Evolutionary conservation across 2,888 invertebrate species (phyloP).

Genomic region (Drosophila nigritarsus): DNA sequence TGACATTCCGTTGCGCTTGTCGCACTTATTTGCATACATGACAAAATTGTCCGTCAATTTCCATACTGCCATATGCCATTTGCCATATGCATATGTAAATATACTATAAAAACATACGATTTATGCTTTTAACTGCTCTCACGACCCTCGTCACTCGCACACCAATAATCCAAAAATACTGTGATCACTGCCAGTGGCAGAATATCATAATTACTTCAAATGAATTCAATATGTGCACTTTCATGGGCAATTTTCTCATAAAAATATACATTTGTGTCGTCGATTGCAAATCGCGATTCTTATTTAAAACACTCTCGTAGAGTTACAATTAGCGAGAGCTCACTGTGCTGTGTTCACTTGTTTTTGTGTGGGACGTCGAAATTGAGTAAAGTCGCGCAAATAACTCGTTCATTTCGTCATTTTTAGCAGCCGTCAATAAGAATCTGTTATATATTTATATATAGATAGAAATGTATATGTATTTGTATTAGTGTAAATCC

Average conservation of each 20-base stretch:
- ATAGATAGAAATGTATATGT: conserved; percentile 14
- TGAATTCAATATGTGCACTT: not conserved
- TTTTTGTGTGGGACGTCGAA: conserved; percentile 49
- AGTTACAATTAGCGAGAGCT: not conserved
- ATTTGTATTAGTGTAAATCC: conserved; percentile 56
- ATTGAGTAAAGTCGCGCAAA: conserved; percentile 71
- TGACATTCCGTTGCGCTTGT: conserved; percentile 18
- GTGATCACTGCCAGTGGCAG: not conserved
- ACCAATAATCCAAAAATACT: conserved; percentile 12
- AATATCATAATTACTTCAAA: not conserved
- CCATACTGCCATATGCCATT: conserved; percentile 1
- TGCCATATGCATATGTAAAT: conserved; percentile 33
- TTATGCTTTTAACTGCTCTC: conserved; percentile 24
- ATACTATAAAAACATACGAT: conserved; percentile 11
- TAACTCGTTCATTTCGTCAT: conserved; percentile 76
- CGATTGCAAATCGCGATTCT: not conserved
- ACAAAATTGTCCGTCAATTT: conserved; percentile 20
- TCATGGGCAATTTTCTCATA: not conserved
- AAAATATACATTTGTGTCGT: not conserved
- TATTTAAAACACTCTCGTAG: not conserved
- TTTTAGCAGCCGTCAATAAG: conserved; percentile 67
- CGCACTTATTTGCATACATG: conserved; percentile 23
- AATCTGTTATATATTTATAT: conserved; percentile 51
- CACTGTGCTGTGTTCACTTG: conserved; percentile 21
- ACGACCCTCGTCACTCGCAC: conserved; percentile 4